Evolutionary conservation across 1,140 invertebrate genomes (phyloP), one percentile per base, ranked within the genome.

Genomic region (Antheraea pernyi): DNA sequence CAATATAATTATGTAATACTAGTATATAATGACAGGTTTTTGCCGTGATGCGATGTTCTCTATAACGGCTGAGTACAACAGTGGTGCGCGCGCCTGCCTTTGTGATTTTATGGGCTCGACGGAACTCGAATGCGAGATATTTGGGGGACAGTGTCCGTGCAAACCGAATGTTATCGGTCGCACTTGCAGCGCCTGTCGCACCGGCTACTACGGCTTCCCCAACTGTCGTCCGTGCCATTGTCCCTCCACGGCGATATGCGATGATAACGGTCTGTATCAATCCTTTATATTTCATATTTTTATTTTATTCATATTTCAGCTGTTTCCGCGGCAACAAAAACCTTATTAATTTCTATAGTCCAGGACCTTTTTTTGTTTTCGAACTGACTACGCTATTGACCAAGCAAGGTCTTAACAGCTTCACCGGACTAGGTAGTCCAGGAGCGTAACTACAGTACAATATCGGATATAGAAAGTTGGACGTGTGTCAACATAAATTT

Each of bases 121-220:
- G 0, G 98, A 96, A 80, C 98, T 99, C 80, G 95, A 97, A 71
- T 98, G 97, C 80, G 95, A 97, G 62, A 94, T 95, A 46, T 99
- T 99, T 85, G 99, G 99, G 0, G 99, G 99, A 0, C 98, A 99
- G 83, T 99, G 99, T 87, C 94, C 95, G 0, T 99, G 99, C 86
- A 97, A 96, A 79, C 94, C 96, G 0, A 98, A 99, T 86, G 96
- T 99, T 0, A 99, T 99, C 76, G 99, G 53, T 3, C 93, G 98
- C 61, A 95, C 95, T 22, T 99, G 99, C 88, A 96, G 96, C 53
- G 94, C 95, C 16, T 99, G 99, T 87, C 95, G 95, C 72, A 98
- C 98, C 10, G 98, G 98, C 0, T 99, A 95, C 88, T 99, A 96
- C 81, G 98, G 98, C 0, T 99, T 99, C 84, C 99, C 99, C 0